Base-by-base conservation (phyloP, 2,888 invertebrate species). In the Acrobasis repandana region DNA sequence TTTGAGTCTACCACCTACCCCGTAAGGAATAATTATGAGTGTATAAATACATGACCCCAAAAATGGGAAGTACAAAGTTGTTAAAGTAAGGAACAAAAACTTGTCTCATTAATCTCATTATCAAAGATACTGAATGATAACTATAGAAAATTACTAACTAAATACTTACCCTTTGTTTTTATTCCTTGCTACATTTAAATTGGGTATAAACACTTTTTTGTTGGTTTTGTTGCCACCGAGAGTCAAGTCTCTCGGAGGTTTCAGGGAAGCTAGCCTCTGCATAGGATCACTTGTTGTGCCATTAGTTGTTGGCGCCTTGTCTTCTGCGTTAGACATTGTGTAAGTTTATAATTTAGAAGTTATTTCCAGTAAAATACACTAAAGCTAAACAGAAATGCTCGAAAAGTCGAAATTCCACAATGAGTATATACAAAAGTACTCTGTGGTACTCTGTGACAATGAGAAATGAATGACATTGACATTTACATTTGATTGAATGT, bases 151-250 rank as follows among this genome's bases (percentile, higher is more conserved):
- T 28, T 28, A 28, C 8, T 28, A 28, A n/a, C n/a, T n/a, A 11
- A 10, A 36, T 54, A 67, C 77, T 70, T 75, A 92, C 93, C 85
- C 83, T 74, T 91, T 93, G 70, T 92, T 94, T 77, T 94, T 94
- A 75, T 94, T 94, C 59, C 94, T 90, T 58, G 93, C 83, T 0
- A 93, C 94, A 75, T 94, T 94, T 57, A 94, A 81, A 74, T 94
- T 94, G 6, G 94, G 94, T 1, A 88, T 86, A 68, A 94, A 94
- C 0, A 94, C 90, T 77, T 94, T 94, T 77, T 94, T 94, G 66
- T 83, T 90, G 0, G 84, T 81, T 67, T 92, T 92, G 51, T 77
- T 76, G 61, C 84, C 93, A 14, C 94, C 94, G 4, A 94, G 80
- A 0, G 93, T 93, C 15, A 94, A 80, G 67, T 94, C 94, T 61